Conservation (phyloP, 2,797 vertebrate genomes). For the Ara ararauna region DNA sequence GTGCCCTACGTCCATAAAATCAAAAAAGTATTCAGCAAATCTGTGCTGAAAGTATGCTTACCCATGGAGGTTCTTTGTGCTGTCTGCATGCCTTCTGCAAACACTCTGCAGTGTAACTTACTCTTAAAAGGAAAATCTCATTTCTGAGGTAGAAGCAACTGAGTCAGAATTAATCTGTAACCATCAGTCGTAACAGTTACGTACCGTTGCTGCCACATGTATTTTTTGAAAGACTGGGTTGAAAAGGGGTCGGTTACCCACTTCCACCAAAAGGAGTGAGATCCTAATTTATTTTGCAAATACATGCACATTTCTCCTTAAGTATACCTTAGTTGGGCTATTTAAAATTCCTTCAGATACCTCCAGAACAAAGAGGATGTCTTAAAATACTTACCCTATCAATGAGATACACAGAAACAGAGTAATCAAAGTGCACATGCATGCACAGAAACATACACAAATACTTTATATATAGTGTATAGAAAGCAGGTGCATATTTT, state of each 20-base stretch:
- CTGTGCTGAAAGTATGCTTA: not conserved
- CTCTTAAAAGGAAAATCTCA: not conserved
- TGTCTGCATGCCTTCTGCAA: not conserved
- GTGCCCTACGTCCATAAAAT: not conserved
- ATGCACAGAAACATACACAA: not conserved
- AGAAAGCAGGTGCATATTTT: not conserved
- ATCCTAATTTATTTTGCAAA: not conserved
- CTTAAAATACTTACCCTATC: not conserved
- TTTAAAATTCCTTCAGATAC: not conserved
- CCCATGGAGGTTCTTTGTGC: not conserved
- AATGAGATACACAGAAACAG: not conserved
- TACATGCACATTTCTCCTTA: not conserved
- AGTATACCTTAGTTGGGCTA: not conserved
- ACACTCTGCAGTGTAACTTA: not conserved
- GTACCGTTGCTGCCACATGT: not conserved
- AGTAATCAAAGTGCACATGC: not conserved
- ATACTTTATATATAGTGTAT: rapidly evolving
- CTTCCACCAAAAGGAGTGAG: not conserved
- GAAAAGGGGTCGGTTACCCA: not conserved
- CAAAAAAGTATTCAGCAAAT: not conserved
- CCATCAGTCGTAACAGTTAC: not conserved
- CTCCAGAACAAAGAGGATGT: not conserved
- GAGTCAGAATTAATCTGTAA: not conserved
- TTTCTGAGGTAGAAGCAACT: not conserved
- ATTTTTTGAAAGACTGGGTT: not conserved